Percentiles rank a stretch among this genome's conserved stretches.
Evolutionary conservation across 1,140 invertebrate species (phyloP).

Genomic region (Pogonognathellus flavescens): DNA sequence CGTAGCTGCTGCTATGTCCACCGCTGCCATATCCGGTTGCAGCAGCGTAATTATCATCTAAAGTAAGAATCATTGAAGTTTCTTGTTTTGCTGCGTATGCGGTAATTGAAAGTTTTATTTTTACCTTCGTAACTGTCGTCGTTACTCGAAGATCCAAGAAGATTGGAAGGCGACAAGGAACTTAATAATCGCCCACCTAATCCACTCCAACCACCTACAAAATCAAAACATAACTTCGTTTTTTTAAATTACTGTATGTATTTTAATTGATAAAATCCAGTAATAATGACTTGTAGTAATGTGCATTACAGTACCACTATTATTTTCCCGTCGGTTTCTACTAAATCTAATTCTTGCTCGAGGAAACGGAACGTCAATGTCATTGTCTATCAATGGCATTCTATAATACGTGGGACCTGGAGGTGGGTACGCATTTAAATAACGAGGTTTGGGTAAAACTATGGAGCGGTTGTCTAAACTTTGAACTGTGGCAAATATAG

Average conservation of each 20-base stretch:
- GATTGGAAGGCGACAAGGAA: background rate
- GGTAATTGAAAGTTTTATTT: background rate
- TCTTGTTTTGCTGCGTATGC: too few relatives aligned
- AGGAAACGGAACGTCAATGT: too few relatives aligned
- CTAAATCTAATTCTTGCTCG: background rate
- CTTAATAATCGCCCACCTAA: background rate
- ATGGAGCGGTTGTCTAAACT: background rate
- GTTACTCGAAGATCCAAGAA: background rate
- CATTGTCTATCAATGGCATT: background rate
- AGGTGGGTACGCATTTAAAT: constrained; percentile 25
- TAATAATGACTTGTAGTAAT: too few relatives aligned
- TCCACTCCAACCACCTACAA: constrained; percentile 1
- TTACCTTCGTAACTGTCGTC: constrained; percentile 18
- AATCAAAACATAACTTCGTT: background rate
- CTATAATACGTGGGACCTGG: constrained; percentile 7
- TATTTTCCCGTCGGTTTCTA: constrained; percentile 2
- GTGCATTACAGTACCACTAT: background rate
- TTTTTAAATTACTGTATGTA: background rate
- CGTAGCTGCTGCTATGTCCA: background rate
- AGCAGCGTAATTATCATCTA: background rate
- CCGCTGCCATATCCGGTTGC: background rate
- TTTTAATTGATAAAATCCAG: too few relatives aligned
- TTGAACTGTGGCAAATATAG: background rate
- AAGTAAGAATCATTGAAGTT: background rate
- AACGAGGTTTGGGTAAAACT: background rate